Evolutionary conservation across 2,797 vertebrate genomes (phyloP).

Genomic region (Thaleichthys pacificus): DNA sequence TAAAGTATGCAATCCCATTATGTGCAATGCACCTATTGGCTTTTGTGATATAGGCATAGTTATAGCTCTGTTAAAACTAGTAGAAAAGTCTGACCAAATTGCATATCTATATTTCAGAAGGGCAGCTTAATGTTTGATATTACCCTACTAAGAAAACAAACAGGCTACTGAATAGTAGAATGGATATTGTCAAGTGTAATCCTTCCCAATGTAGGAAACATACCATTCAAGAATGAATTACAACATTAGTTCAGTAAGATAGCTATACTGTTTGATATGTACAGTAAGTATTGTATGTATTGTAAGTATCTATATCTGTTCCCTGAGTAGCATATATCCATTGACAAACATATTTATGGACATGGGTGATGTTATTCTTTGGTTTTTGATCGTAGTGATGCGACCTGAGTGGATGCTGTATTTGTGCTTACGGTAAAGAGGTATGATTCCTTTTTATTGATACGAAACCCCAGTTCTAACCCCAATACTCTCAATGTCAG

Average conservation of each 20-base stretch:
- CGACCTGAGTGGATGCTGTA: slow-evolving; percentile 43
- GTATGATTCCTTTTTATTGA: slow-evolving; percentile 47
- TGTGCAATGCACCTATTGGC: slow-evolving; percentile 58
- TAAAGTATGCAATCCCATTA: slow-evolving; percentile 37
- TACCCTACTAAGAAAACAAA: slow-evolving; percentile 54
- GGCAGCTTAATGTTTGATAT: slow-evolving; percentile 51
- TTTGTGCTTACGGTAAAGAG: slow-evolving; percentile 34
- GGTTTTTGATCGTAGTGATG: slow-evolving; percentile 51
- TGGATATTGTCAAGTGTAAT: slow-evolving; percentile 68
- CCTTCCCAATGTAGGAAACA: slow-evolving; percentile 52
- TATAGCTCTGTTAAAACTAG: slow-evolving; percentile 46
- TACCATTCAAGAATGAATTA: slow-evolving; percentile 56
- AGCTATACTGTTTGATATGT: slow-evolving; percentile 62
- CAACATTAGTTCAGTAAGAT: slow-evolving; percentile 54
- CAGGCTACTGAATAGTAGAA: slow-evolving; percentile 57
- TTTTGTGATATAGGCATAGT: slow-evolving; percentile 48
- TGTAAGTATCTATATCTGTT: slow-evolving; percentile 50
- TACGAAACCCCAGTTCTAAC: slow-evolving; percentile 27
- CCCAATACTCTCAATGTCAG: slow-evolving; percentile 22
- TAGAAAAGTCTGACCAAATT: slow-evolving; percentile 63
- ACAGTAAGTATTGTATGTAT: slow-evolving; percentile 64
- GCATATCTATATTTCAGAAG: slow-evolving; percentile 43
- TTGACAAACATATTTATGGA: slow-evolving; percentile 40
- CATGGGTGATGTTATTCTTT: slow-evolving; percentile 36
- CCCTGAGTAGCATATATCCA: slow-evolving; percentile 51